Evolutionary conservation across 2,797 vertebrate genomes (phyloP).

Genomic region (Lacerta bilineata): DNA sequence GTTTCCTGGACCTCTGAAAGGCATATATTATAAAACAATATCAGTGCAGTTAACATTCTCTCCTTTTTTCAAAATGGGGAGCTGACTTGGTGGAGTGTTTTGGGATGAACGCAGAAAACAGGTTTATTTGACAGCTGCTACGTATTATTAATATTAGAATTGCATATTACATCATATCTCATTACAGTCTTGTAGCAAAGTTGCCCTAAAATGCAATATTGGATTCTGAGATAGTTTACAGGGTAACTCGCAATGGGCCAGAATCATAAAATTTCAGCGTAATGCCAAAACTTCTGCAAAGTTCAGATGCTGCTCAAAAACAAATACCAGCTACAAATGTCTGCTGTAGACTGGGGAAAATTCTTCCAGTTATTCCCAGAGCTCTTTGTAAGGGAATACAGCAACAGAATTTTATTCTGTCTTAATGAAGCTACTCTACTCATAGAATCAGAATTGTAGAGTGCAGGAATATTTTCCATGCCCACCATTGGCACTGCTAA

Average conservation of each 20-base stretch:
- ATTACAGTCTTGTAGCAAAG: constrained; percentile 73
- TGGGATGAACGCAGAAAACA: constrained; percentile 68
- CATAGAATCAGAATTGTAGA: too few relatives aligned
- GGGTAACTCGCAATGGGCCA: constrained; percentile 53
- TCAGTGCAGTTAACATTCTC: constrained; percentile 72
- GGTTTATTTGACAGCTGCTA: constrained; percentile 75
- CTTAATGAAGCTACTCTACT: neutral
- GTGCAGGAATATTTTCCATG: too few relatives aligned
- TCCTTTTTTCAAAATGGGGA: constrained; percentile 67
- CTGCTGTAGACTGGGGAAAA: neutral
- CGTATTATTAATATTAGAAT: constrained; percentile 72
- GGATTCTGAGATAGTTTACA: constrained; percentile 75
- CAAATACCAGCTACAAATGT: neutral
- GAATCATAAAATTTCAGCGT: constrained; percentile 66
- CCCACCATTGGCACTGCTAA: neutral
- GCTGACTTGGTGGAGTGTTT: constrained; percentile 72
- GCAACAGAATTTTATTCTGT: too few relatives aligned
- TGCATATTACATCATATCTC: constrained; percentile 77
- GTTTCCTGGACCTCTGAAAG: constrained; percentile 62
- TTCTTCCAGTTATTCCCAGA: neutral
- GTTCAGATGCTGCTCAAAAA: constrained; percentile 56
- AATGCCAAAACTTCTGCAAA: constrained; percentile 64
- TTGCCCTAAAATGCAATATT: constrained; percentile 74
- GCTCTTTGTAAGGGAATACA: neutral
- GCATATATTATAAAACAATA: constrained; percentile 57